Evolutionary conservation across 2,797 vertebrate genomes (phyloP), one percentile per base, ranked within the genome.

Genomic region (Fratercula arctica): DNA sequence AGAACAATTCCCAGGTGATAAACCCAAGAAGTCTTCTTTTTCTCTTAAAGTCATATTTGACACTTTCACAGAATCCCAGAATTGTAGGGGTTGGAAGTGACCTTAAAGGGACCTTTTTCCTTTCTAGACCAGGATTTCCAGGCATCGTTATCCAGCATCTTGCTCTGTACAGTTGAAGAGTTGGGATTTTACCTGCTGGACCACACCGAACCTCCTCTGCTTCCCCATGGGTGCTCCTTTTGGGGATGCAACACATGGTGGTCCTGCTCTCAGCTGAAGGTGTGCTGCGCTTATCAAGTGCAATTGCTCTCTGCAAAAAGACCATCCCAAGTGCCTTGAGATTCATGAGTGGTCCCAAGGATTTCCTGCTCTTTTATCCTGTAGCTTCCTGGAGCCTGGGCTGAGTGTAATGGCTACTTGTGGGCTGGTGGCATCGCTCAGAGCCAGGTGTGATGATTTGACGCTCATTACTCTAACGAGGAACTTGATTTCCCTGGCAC

Each of bases 391-490:
- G 16, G 35, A 60, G 9, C 18, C 50, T 31, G 50, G 37, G 57
- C 28, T 64, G 82, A 61, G 43, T 0, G 1, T 0, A 6, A 5
- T 1, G 10, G 14, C 4, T 21, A 18, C 29, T 43, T 0, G 0
- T 53, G 63, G 68, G 61, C 18, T 54, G 70, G 54, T 67, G 84
- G 78, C 56, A 10, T 31, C 0, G 1, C 67, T 67, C 7, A 1
- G 56, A 69, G 64, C 60, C 64, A 18, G 67, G 39, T 0, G 1
- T 29, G 66, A 20, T 70, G 45, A 4, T 59, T 19, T 76, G 59
- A 35, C 10, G 5, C 16, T 39, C 37, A 31, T 48, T 50, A 31
- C 20, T 43, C 0, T 6, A 56, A 28, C 0, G 25, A 80, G 50
- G 56, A 79, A 18, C 70, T 45, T 31, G 63, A n/a, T 87, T 93